Evolutionary conservation across 2,113 vertebrate genomes (phyloP).

Genomic region (Chrysemys picta): DNA sequence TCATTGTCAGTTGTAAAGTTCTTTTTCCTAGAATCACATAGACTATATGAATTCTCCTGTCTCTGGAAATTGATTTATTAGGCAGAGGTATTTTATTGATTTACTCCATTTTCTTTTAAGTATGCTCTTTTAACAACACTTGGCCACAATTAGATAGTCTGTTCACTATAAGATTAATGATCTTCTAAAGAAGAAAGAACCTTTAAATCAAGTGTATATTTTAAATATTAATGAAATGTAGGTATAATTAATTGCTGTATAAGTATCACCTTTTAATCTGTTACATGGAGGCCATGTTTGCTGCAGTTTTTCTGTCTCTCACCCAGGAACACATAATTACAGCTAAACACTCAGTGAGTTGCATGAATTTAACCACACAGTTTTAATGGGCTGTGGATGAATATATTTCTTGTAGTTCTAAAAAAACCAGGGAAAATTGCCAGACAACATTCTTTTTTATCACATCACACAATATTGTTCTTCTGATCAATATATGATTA

Average conservation of each 20-base stretch:
- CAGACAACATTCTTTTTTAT: background rate
- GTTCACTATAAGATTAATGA: background rate
- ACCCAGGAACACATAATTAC: background rate
- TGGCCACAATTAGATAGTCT: background rate
- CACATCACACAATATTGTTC: background rate
- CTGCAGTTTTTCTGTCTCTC: background rate
- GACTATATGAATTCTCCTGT: background rate
- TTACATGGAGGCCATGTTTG: background rate
- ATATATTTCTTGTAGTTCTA: rapidly evolving
- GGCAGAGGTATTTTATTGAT: background rate
- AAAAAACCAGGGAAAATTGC: background rate
- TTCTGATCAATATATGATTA: background rate
- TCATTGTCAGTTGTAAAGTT: background rate
- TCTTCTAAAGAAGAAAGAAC: background rate
- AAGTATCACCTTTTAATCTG: background rate
- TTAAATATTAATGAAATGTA: background rate
- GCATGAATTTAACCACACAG: background rate
- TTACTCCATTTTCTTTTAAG: background rate
- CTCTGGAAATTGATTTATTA: rapidly evolving
- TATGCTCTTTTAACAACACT: background rate
- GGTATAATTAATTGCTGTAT: background rate
- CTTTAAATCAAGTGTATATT: rapidly evolving
- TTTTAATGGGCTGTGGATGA: background rate
- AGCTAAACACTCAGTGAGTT: background rate
- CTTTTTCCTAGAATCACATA: background rate